Evolutionary conservation across 2,797 vertebrate genomes (phyloP).

Genomic region (Dipus sagitta): DNA sequence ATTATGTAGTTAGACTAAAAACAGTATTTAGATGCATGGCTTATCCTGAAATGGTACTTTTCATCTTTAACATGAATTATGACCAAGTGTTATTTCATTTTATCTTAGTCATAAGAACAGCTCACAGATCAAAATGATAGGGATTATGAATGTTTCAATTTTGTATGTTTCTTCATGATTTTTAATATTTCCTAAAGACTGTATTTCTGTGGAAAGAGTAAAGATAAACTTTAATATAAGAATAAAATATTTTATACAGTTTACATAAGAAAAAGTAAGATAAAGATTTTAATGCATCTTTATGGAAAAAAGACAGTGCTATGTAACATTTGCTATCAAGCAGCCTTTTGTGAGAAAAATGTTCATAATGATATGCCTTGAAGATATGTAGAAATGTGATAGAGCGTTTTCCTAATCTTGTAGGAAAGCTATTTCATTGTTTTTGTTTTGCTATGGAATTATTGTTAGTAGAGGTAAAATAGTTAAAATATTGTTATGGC

Average conservation of each 20-base stretch:
- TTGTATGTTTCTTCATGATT: background rate
- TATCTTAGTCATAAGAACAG: slow-evolving; percentile 25
- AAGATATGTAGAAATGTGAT: background rate
- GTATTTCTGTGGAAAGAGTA: background rate
- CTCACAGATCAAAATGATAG: background rate
- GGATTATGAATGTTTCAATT: background rate
- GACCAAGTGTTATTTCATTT: background rate
- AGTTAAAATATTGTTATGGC: background rate
- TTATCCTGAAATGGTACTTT: background rate
- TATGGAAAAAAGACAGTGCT: background rate
- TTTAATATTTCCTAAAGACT: background rate
- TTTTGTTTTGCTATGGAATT: slow-evolving; percentile 10
- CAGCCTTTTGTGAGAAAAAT: background rate
- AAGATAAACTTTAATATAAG: background rate
- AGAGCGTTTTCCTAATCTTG: background rate
- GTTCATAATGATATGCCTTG: background rate
- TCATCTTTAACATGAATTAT: background rate
- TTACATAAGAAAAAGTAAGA: background rate
- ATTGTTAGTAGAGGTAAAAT: background rate
- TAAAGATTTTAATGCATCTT: background rate
- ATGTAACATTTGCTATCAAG: background rate
- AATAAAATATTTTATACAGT: background rate
- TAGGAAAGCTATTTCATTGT: background rate
- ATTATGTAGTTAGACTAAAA: background rate
- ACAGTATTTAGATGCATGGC: background rate